A percentile compares a stretch with the other conserved stretches of the same genome.
These are phyloP conservation scores for Myzus persicae DNA, from an alignment of 1,140 invertebrate genomes.

Conservation along the genomic window DNA sequence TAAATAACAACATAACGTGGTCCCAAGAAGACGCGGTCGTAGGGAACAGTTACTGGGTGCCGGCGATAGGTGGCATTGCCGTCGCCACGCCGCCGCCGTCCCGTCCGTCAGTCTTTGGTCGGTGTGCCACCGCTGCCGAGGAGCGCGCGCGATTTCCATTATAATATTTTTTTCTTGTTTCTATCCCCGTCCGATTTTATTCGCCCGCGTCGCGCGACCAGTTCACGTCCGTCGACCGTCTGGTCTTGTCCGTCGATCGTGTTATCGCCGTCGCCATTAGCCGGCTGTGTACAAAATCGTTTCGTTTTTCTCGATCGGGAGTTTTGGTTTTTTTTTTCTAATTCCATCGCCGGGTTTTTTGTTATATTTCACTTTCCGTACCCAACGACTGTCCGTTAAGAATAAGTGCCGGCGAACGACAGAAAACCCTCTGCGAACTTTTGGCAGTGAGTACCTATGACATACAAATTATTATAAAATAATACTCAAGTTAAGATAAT, in stretches of 20 bases:
- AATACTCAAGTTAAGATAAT: not conserved
- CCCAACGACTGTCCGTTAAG: not conserved
- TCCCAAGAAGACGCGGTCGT: not conserved
- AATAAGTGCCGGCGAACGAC: not conserved
- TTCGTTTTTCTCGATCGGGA: not conserved
- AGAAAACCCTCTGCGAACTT: not conserved
- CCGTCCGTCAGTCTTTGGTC: not conserved
- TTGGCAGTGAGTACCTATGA: not conserved
- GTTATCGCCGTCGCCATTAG: not conserved
- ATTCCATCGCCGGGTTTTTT: not conserved
- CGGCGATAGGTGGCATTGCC: conserved; percentile 41
- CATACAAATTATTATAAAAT: not conserved
- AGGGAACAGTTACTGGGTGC: not conserved
- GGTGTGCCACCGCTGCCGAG: not conserved
- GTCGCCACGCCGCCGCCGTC: conserved; percentile 35
- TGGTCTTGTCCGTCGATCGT: not conserved
- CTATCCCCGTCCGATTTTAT: conserved; percentile 36
- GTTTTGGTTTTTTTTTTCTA: not conserved
- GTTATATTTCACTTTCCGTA: not conserved
- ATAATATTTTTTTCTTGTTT: not conserved
- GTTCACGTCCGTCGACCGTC: conserved; percentile 19
- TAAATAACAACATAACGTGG: not conserved
- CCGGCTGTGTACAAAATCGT: not conserved
- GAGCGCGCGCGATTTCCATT: conserved; percentile 43
- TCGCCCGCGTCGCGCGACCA: conserved; percentile 22